Evolutionary conservation across 2,113 vertebrate species (phyloP).

Genomic region (Sinocyclocheilus rhinocerous): DNA sequence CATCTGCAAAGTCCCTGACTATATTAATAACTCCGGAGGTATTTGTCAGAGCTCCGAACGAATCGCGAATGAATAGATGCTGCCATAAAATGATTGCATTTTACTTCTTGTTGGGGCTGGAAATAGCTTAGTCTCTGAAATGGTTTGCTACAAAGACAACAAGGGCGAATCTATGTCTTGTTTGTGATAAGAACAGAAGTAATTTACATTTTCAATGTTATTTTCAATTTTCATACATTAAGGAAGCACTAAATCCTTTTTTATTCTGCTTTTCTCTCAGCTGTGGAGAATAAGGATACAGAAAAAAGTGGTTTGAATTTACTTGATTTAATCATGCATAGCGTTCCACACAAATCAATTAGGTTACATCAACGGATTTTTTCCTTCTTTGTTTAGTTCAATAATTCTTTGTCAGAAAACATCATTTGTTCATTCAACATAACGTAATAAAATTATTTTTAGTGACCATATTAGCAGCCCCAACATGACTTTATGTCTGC

Average conservation of each 20-base stretch:
- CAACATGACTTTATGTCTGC: neutral
- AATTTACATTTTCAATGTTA: constrained; percentile 35
- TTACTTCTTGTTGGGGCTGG: constrained; percentile 8
- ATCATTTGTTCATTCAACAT: neutral
- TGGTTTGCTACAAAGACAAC: neutral
- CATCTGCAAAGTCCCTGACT: constrained; percentile 56
- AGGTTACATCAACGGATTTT: neutral
- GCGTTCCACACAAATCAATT: neutral
- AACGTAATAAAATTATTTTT: neutral
- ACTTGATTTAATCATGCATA: neutral
- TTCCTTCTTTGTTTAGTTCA: neutral
- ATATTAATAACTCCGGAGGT: constrained; percentile 70
- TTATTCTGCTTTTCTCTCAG: constrained; percentile 27
- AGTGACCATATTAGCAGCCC: neutral
- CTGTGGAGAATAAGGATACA: neutral
- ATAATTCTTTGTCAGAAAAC: neutral
- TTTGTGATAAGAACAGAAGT: constrained; percentile 35
- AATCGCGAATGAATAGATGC: constrained; percentile 25
- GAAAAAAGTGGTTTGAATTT: neutral
- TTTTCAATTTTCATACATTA: constrained; percentile 18
- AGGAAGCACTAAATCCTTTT: constrained; percentile 21
- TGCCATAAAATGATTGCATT: constrained; percentile 43
- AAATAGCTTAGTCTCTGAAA: constrained; percentile 26
- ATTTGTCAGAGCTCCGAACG: constrained; percentile 55
- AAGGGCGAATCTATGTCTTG: constrained; percentile 6